These are phyloP conservation scores for Gambusia yucatana DNA, from an alignment of 2,797 vertebrate species.

Conservation along the genomic window DNA sequence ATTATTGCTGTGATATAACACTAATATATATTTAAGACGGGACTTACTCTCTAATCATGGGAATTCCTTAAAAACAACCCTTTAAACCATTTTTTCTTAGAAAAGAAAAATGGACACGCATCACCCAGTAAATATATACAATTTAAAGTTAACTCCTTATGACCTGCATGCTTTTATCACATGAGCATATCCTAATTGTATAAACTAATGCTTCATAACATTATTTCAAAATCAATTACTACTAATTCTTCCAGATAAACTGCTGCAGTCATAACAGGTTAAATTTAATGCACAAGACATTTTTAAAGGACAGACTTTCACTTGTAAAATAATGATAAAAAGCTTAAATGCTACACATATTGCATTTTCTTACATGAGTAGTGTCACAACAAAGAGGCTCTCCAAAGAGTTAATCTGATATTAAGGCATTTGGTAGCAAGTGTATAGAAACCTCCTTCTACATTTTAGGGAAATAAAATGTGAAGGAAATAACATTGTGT, in stretches of 20 bases:
- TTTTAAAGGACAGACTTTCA: not conserved
- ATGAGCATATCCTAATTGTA: not conserved
- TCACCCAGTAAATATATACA: constrained; percentile 29
- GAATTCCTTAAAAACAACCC: not conserved
- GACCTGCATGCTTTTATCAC: not conserved
- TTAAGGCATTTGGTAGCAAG: not conserved
- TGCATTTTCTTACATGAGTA: constrained; percentile 33
- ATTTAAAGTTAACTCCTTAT: constrained; percentile 32
- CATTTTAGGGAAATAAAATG: not conserved
- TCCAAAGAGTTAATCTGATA: not conserved
- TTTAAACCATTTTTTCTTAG: constrained; percentile 22
- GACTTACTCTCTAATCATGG: not conserved
- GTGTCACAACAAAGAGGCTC: constrained; percentile 29
- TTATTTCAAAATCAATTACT: not conserved
- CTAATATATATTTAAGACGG: not conserved
- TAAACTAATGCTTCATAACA: not conserved
- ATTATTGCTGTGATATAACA: constrained; percentile 14
- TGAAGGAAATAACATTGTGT: not conserved
- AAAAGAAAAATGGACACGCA: constrained; percentile 17
- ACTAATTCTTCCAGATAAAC: not conserved
- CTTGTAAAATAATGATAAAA: constrained; percentile 1
- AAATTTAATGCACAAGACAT: not conserved
- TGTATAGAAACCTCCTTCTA: not conserved
- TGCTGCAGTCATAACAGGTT: not conserved
- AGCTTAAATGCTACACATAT: constrained; percentile 22